Percentiles rank a stretch among this genome's conserved stretches.
Conservation (phyloP, 2,888 invertebrate species). For the Monopis laevigella region DNA sequence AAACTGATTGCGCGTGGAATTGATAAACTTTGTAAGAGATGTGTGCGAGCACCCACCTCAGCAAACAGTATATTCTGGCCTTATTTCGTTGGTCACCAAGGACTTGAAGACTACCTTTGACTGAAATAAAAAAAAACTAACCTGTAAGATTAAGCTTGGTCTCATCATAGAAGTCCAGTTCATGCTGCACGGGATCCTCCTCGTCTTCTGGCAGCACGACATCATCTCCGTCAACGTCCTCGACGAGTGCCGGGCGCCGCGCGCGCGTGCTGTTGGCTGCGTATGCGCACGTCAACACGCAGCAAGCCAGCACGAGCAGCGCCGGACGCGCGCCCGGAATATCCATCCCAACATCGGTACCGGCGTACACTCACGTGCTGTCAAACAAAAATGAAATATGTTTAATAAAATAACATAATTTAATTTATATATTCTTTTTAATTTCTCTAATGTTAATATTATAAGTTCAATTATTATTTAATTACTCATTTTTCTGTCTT, state of each 20-base stretch:
- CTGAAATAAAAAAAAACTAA: constrained; percentile 24
- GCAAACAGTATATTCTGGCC: too few species aligned
- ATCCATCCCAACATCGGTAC: constrained; percentile 56
- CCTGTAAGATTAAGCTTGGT: constrained; percentile 54
- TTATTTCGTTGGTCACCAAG: too few species aligned
- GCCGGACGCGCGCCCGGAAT: constrained; percentile 32
- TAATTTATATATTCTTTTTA: neutral
- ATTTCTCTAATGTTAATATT: too few species aligned
- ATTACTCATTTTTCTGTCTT: too few species aligned
- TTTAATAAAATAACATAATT: neutral
- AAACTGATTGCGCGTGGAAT: too few species aligned
- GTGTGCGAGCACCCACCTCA: too few species aligned
- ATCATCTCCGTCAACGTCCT: constrained; percentile 21
- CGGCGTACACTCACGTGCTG: too few species aligned
- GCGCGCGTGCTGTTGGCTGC: constrained; percentile 43
- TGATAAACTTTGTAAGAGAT: too few species aligned
- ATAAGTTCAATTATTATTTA: too few species aligned
- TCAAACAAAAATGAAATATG: neutral
- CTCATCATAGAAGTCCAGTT: constrained; percentile 55
- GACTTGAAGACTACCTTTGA: too few species aligned
- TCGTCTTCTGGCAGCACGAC: constrained; percentile 38
- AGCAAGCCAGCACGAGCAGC: constrained; percentile 50
- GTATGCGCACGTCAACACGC: constrained; percentile 46
- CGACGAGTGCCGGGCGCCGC: constrained; percentile 33
- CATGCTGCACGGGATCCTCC: constrained; percentile 22